Evolutionary conservation across 2,888 invertebrate genomes (phyloP).

Genomic region (Tachina grossa): DNA sequence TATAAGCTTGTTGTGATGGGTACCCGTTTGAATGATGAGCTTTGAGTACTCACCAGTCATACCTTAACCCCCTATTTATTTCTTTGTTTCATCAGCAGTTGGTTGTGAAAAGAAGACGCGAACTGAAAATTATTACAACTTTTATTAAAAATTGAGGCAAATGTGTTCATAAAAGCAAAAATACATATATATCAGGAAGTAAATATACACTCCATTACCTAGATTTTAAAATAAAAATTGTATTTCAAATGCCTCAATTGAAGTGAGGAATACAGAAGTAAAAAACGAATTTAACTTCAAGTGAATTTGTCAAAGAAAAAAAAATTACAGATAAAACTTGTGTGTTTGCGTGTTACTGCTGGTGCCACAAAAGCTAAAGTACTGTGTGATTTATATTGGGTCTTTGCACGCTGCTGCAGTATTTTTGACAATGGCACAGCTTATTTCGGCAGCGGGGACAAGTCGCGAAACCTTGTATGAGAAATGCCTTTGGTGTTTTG

Average conservation of each 20-base stretch:
- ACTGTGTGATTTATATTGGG: neutral
- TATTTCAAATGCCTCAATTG: neutral
- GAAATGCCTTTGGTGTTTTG: constrained; percentile 78
- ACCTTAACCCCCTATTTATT: constrained; percentile 27
- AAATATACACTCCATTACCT: neutral
- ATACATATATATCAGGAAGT: neutral
- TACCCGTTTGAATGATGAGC: neutral
- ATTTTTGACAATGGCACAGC: constrained; percentile 62
- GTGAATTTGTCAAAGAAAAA: constrained; percentile 27
- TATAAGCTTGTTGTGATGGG: neutral
- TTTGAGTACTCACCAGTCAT: neutral
- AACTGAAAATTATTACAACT: constrained; percentile 51
- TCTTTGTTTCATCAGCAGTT: constrained; percentile 64
- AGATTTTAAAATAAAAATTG: neutral
- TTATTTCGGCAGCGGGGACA: constrained; percentile 29
- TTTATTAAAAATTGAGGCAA: constrained; percentile 28
- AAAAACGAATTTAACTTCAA: constrained; percentile 3
- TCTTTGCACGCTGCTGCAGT: constrained; percentile 58
- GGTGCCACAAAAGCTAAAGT: neutral
- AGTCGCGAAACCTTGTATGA: constrained; percentile 77
- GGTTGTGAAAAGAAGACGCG: constrained; percentile 22
- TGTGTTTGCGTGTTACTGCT: constrained; percentile 14
- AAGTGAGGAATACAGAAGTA: neutral
- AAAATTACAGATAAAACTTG: neutral
- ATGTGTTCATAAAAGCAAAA: constrained; percentile 15